Base-by-base conservation (phyloP, 1,140 invertebrate genomes). In the Zaprionus taronus region DNA sequence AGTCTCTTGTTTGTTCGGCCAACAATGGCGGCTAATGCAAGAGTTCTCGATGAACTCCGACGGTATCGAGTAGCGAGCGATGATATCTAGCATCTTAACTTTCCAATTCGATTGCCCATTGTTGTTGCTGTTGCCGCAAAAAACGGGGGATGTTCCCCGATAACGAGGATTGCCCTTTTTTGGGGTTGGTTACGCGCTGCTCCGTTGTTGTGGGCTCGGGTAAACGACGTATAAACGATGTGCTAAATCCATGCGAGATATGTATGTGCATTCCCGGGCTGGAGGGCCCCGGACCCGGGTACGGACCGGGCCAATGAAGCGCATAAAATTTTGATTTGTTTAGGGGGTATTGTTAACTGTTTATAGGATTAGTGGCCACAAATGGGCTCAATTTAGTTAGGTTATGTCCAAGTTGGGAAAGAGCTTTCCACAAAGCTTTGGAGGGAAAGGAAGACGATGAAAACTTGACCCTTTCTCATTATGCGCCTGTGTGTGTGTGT, bases 161-260 rank as follows among this genome's bases (percentile, higher is more conserved):
- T 75, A 58, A 65, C 55, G 31, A 36, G n/a, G 47, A 72, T 65
- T 72, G 73, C 44, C 73, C 28, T 80, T 72, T 77, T 71, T 86
- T 64, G 77, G 81, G 83, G 83, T 78, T 83, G 79, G 74, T 83
- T 66, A 20, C n/a, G 34, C 41, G 24, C 11, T 53, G 64, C 9
- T 20, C 20, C 24, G 74, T 66, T 70, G 66, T 67, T 38, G 36
- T 38, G 82, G 74, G 49, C 76, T 69, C 51, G 64, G 66, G 58
- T 82, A 74, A 87, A 81, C 71, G 78, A 57, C 57, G 78, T 79
- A 70, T 81, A 84, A 77, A 87, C 84, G 85, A 87, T 60, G 84
- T 87, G 84, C 68, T 74, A 87, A 87, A 84, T 79, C 85, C 64
- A 79, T 63, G 64, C 28, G 31, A 65, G 69, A 61, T 78, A 75